phyloP scores from a whole-genome alignment of 2,888 invertebrate species.

The Drosophila sordidapex region DNA sequence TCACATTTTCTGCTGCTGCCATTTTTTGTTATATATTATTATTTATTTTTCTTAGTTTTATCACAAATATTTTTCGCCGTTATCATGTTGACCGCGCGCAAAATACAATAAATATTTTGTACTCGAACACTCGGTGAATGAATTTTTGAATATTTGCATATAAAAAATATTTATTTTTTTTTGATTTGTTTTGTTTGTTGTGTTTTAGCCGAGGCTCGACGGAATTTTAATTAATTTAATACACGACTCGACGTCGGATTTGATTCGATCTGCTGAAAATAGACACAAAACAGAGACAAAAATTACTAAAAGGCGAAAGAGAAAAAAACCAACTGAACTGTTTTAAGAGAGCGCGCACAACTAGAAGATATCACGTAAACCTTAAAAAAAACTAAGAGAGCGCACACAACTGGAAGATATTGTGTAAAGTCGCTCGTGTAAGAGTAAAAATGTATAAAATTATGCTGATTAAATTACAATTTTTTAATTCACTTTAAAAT shows the following conservation, averaged over 20 bases:
- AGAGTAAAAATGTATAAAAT: neutral
- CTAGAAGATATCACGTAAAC: conserved; percentile 9
- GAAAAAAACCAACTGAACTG: neutral
- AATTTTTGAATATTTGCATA: conserved; percentile 78
- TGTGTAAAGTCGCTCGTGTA: neutral
- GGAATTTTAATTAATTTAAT: conserved; percentile 77
- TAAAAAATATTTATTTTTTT: conserved; percentile 6
- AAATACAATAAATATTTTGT: conserved; percentile 52
- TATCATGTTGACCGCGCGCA: conserved; percentile 18
- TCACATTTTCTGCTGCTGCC: conserved; percentile 38
- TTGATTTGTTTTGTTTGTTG: conserved; percentile 24
- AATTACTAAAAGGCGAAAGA: conserved; percentile 40
- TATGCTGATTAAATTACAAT: neutral
- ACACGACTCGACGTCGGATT: conserved; percentile 64
- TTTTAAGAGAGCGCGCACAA: neutral
- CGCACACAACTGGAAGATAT: conserved; percentile 6
- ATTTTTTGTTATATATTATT: conserved; percentile 28
- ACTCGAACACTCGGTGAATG: conserved; percentile 67
- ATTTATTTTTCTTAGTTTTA: conserved; percentile 36
- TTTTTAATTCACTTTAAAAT: neutral
- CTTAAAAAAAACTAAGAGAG: neutral
- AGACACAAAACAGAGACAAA: conserved; percentile 58
- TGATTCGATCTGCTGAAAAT: conserved; percentile 69
- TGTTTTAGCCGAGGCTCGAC: conserved; percentile 56
- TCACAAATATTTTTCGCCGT: conserved; percentile 45